Base-by-base conservation (phyloP, 2,797 vertebrate species). In the Paramormyrops hopkinsi region DNA sequence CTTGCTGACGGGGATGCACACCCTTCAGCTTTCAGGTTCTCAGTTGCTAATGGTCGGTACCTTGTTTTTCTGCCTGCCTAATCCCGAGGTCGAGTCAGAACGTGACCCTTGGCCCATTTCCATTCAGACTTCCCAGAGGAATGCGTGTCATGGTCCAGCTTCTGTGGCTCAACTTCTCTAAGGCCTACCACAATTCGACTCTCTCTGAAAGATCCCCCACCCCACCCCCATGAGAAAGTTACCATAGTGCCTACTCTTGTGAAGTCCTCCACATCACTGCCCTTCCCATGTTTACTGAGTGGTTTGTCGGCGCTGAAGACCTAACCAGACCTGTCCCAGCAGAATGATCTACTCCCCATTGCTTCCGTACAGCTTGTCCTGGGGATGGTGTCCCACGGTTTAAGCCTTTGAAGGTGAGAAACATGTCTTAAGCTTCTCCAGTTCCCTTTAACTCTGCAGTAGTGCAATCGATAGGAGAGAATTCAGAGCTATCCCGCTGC, bases 241-340 rank as follows among this genome's bases (percentile, higher is more conserved):
- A 95, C 94, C 94, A 92, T 93, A 93, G 95, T 96, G 95, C 95
- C 95, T 95, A 89, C 93, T 89, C 91, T 22, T 89, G 89, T 53
- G 88, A 88, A 87, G 56, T 90, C 90, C 89, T 90, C 89, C 22
- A 22, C 88, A 65, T 33, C 88, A 89, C 88, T 76, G 69, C 88
- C 76, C 14, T 91, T 88, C 51, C 89, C 88, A 73, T 50, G 22
- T 22, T 33, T 59, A 37, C 89, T 17, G 62, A 41, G 4, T 44
- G 33, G 29, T 87, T 59, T 88, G 51, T 56, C 1, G 37, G 29
- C 9, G 48, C 59, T 19, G 44, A 79, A n/a, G 88, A 29, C 53
- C 22, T 44, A 19, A 19, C 50, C n/a, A 62, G 19, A 12, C 29
- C 25, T 65, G 62, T 4, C 62, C 62, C 25, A 65, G 59, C 59